phyloP scores from a whole-genome alignment of 2,888 invertebrate genomes.

The Zootermopsis nevadensis region DNA sequence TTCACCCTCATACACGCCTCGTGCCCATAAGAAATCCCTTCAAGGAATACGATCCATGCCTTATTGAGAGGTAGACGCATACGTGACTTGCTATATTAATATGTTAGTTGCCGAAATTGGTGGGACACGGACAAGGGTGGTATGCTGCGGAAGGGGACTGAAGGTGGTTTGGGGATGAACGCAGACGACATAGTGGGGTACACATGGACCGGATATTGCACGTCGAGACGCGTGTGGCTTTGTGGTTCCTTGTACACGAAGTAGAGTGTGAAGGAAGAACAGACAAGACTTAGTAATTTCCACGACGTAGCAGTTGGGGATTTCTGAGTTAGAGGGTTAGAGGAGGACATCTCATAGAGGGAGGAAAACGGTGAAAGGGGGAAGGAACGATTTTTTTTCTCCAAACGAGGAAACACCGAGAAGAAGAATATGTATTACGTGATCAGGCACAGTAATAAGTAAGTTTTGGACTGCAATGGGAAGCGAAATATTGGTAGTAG shows the following conservation, averaged over 20 bases:
- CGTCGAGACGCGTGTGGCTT: slow-evolving; percentile 17
- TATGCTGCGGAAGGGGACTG: not conserved
- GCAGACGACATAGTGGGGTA: slow-evolving; percentile 23
- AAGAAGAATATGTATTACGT: slow-evolving; percentile 44
- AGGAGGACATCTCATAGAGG: not conserved
- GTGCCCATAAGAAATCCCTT: slow-evolving; percentile 20
- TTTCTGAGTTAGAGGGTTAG: slow-evolving; percentile 12
- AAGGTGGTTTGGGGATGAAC: slow-evolving; percentile 10
- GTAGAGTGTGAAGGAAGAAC: not conserved
- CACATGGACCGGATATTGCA: slow-evolving; percentile 36
- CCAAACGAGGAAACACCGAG: slow-evolving; percentile 27
- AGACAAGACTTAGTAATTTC: slow-evolving; percentile 2
- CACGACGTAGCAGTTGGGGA: slow-evolving; percentile 8
- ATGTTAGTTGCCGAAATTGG: slow-evolving; percentile 1
- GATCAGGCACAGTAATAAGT: slow-evolving; percentile 32
- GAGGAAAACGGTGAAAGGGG: not conserved
- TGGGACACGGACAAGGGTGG: not conserved
- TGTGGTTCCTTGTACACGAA: slow-evolving; percentile 11
- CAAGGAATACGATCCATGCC: slow-evolving; percentile 21
- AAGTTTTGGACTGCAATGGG: not conserved
- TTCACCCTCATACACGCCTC: not conserved
- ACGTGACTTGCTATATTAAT: slow-evolving; percentile 29
- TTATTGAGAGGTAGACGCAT: slow-evolving; percentile 38
- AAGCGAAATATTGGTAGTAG: not conserved
- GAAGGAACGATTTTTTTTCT: slow-evolving; percentile 12